Base-by-base conservation (phyloP, 2,888 invertebrate genomes). In the Drosophila percnosoma region DNA sequence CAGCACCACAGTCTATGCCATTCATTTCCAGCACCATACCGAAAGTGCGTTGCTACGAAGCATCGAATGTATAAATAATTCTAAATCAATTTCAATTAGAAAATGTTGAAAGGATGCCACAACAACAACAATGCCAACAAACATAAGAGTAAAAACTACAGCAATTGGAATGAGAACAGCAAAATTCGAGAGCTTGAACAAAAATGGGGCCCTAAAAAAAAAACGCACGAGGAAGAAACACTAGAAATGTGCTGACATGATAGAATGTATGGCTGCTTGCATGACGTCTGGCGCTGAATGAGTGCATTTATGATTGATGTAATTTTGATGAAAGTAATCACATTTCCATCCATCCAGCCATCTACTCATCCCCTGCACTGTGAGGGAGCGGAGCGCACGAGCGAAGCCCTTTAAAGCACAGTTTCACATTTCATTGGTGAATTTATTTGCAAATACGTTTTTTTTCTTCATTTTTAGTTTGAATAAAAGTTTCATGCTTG, bases 271-370 rank as follows among this genome's bases (percentile, higher is more conserved):
- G 38, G 55, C 7, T 27, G 24, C 21, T 38, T 65, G 71, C 58
- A 70, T 75, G 68, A 66, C 64, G 79, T 70, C 61, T 64, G 78
- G 48, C 61, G 60, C 31, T 71, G 82, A 87, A 80, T 80, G 75
- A 89, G 87, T 89, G 88, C 86, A 89, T 78, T 87, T 84, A 89
- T 87, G 89, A 87, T 87, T 89, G 89, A 87, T 86, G 89, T 82
- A 78, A 82, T 87, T 87, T 87, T 88, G 83, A 87, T 82, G 83
- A 89, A 88, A 88, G 78, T 78, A 87, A 78, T 85, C 61, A 77
- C 59, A 80, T 73, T 74, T 73, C 69, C 71, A 67, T 67, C 68
- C 64, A 66, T 64, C 42, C 45, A 38, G 4, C 4, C 21, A 45
- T 24, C 33, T 11, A 33, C 33, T 45, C 24, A 45, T 45, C 45